Evolutionary conservation across 2,797 vertebrate genomes (phyloP).

Genomic region (Gephyroberyx darwinii): DNA sequence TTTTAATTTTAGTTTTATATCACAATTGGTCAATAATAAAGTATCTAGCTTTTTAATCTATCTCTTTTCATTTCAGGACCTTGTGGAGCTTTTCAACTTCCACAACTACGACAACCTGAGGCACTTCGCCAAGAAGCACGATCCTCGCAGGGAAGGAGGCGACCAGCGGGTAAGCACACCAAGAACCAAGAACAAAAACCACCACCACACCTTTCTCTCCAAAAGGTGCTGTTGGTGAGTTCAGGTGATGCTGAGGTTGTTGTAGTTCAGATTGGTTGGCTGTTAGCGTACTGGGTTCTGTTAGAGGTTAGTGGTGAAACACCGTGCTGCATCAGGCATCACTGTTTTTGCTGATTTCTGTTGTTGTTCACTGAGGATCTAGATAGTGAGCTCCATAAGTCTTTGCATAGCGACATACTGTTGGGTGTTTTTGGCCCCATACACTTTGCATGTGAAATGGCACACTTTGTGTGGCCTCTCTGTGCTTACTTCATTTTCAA

Average conservation of each 20-base stretch:
- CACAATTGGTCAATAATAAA: too few species aligned
- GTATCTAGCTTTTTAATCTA: too few species aligned
- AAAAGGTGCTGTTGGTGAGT: not conserved
- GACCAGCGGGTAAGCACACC: conserved; percentile 93
- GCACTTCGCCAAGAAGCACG: conserved; percentile 97
- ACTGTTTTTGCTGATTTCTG: not conserved
- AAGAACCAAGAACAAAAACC: not conserved
- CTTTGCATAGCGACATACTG: too few species aligned
- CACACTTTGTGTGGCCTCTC: not conserved
- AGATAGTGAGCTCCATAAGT: not conserved
- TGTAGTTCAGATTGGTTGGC: not conserved
- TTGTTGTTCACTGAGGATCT: not conserved
- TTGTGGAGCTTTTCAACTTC: conserved; percentile 97
- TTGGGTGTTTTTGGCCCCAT: too few species aligned
- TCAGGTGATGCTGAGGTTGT: not conserved
- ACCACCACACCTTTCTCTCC: conserved; percentile 17
- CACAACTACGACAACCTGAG: conserved; percentile 99
- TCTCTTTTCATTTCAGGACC: conserved; percentile 83
- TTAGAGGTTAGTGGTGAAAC: not conserved
- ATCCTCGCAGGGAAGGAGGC: conserved; percentile 96
- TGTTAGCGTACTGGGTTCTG: not conserved
- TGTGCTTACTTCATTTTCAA: too few species aligned
- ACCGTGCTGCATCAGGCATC: not conserved
- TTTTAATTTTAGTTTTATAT: too few species aligned
- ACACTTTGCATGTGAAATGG: not conserved